phyloP scores from a whole-genome alignment of 92 coral and sea anemone genomes.

The Umimayanthus kanabou region DNA sequence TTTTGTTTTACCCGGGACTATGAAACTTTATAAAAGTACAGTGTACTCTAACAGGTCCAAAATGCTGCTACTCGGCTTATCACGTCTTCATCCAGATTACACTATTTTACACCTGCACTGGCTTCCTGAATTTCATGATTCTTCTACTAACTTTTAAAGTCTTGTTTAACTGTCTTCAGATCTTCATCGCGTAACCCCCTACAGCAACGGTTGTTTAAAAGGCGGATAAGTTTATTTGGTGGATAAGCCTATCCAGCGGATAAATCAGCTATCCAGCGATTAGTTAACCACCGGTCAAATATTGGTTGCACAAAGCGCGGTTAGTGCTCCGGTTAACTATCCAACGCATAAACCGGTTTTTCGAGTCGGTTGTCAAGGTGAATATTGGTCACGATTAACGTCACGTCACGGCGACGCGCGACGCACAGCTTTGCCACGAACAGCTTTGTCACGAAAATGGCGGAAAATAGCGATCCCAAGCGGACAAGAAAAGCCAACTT shows the following conservation, averaged over 20 bases:
- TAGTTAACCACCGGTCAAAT: neutral
- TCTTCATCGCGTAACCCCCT: no score
- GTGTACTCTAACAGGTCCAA: no score
- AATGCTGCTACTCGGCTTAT: no score
- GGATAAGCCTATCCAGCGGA: neutral
- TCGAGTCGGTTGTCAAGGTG: constrained; percentile 17
- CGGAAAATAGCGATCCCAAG: constrained; percentile 13
- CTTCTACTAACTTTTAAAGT: no score
- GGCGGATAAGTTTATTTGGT: constrained; percentile 14
- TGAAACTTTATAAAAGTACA: no score
- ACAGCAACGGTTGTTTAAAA: constrained; percentile 14
- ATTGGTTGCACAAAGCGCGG: neutral
- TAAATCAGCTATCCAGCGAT: neutral
- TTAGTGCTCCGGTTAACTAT: constrained; percentile 36
- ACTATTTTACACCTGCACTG: no score
- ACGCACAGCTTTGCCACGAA: neutral
- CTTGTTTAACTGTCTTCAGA: no score
- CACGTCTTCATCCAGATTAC: no score
- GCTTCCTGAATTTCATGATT: no score
- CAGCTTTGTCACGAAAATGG: neutral
- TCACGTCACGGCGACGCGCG: constrained; percentile 3
- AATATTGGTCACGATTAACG: neutral
- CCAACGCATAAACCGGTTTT: constrained; percentile 34
- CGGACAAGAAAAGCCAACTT: constrained; percentile 40
- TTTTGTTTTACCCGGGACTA: no score